A percentile compares a stretch with the other conserved stretches of the same genome.
phyloP scores from a whole-genome alignment of 2,888 invertebrate species.

The Pharmacophagus antenor region DNA sequence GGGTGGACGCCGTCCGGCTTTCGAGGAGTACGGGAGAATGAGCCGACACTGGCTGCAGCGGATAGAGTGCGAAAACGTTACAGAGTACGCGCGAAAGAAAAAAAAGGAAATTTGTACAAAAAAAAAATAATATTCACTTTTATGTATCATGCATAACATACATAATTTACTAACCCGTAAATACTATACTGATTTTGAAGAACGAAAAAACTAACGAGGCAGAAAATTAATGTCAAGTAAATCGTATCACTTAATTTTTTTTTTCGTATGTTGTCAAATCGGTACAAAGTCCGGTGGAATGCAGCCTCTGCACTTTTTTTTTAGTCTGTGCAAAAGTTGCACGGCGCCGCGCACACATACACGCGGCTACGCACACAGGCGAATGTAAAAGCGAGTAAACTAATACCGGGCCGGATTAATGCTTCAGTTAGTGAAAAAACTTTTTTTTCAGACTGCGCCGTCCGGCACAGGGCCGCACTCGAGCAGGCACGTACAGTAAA shows the following conservation, averaged over 20 bases:
- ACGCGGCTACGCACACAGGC: slow-evolving; percentile 56
- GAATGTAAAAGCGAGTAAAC: slow-evolving; percentile 76
- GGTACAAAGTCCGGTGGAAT: slow-evolving; percentile 36
- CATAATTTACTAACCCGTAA: no score
- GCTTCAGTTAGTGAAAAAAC: slow-evolving; percentile 81
- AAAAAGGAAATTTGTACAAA: background rate
- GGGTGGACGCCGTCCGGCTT: slow-evolving; percentile 75
- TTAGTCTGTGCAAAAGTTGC: slow-evolving; percentile 73
- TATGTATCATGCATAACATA: background rate
- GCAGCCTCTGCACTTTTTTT: slow-evolving; percentile 52
- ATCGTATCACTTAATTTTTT: slow-evolving; percentile 42
- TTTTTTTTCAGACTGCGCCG: slow-evolving; percentile 80
- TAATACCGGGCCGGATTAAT: slow-evolving; percentile 81
- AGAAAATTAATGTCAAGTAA: background rate
- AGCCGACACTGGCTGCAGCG: slow-evolving; percentile 55
- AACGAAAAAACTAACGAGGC: no score
- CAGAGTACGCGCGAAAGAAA: slow-evolving; percentile 37
- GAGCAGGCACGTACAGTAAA: slow-evolving; percentile 40
- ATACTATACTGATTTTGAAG: no score
- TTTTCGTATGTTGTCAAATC: slow-evolving; percentile 36
- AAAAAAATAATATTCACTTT: background rate
- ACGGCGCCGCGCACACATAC: slow-evolving; percentile 66
- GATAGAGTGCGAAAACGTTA: slow-evolving; percentile 42
- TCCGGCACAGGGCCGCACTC: slow-evolving; percentile 69
- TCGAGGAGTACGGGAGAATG: slow-evolving; percentile 65